Evolutionary conservation across 2,888 invertebrate genomes (phyloP).

Genomic region (Rhamnusium bicolor): DNA sequence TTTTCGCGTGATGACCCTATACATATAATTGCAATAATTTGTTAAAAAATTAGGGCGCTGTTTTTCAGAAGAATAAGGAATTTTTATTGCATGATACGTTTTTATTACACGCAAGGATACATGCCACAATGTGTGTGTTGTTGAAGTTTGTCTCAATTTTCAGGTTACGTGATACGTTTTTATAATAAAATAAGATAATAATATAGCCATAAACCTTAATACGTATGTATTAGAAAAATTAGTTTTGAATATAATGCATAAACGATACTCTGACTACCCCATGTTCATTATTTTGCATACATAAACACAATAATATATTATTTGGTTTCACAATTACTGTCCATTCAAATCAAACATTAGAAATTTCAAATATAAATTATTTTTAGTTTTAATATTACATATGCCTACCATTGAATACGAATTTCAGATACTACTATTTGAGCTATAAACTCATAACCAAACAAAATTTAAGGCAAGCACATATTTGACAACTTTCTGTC

Average conservation of each 20-base stretch:
- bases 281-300: not conserved
- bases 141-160: not conserved
- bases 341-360: too few species aligned
- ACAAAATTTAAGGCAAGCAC: too few species aligned
- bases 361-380: too few species aligned
- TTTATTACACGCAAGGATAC: not conserved
- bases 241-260: too few species aligned
- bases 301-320: not conserved
- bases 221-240: not conserved
- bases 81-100: not conserved
- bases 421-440: too few species aligned
- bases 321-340: too few species aligned
- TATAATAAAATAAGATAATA: not conserved
- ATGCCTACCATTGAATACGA: too few species aligned
- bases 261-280: too few species aligned
- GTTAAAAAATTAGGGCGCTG: not conserved
- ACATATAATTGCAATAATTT: not conserved
- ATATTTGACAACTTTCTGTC: too few species aligned
- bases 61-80: not conserved
- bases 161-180: not conserved
- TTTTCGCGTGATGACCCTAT: too few species aligned
- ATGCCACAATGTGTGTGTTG: not conserved
- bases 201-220: not conserved
- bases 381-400: too few species aligned
- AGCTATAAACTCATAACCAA: too few species aligned